phyloP scores from a whole-genome alignment of 2,888 invertebrate genomes.

The Chloromyia formosa region DNA sequence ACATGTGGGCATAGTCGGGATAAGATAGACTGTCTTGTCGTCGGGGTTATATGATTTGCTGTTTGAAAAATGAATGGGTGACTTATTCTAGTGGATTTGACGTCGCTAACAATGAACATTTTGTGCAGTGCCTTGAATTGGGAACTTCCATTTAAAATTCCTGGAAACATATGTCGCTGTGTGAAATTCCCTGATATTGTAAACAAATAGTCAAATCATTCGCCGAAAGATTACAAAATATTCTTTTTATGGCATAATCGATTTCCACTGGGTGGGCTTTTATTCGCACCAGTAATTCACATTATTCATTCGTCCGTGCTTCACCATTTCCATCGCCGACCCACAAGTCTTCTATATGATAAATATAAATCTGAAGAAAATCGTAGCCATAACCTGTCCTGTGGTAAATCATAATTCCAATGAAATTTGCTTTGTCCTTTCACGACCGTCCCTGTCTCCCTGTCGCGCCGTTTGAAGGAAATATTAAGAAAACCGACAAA shows the following conservation, averaged over 20 bases:
- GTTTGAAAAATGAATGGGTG: neutral
- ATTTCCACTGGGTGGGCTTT: neutral
- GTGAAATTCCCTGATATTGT: no score
- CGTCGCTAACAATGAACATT: no score
- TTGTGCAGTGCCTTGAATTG: no score
- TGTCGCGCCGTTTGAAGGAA: neutral
- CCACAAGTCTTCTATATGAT: neutral
- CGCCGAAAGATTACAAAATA: neutral
- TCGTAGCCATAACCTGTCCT: neutral
- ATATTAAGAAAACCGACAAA: slow-evolving; percentile 21
- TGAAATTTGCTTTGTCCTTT: slow-evolving; percentile 31
- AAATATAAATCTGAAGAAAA: slow-evolving; percentile 2
- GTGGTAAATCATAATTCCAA: slow-evolving; percentile 32
- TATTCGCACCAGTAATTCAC: neutral
- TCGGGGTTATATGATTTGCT: no score
- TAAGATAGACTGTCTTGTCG: no score
- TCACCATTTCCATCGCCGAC: neutral
- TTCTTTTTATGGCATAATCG: no score
- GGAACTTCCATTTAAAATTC: no score
- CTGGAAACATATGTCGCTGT: no score
- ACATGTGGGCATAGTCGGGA: neutral
- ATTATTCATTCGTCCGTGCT: neutral
- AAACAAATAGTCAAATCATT: neutral
- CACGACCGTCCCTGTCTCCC: neutral
- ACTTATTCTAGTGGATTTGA: no score